These are phyloP conservation scores for Leucosticte australis DNA, from an alignment of 2,113 vertebrate species.

Conservation along the genomic window DNA sequence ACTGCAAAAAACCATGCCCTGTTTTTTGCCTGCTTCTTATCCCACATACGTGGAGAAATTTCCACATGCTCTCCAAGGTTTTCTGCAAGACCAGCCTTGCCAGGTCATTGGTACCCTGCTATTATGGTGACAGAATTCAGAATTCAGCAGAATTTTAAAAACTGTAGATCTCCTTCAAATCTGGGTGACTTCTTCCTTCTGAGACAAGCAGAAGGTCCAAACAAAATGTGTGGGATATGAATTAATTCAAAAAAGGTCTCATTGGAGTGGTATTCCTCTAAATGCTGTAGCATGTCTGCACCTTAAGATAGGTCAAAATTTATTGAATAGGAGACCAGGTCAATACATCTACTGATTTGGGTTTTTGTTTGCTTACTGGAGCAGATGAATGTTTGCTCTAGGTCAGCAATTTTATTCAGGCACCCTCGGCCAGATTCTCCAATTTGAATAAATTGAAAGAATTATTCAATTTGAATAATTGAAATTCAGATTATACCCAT, in stretches of 20 bases:
- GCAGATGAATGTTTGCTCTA: background rate
- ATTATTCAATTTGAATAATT: background rate
- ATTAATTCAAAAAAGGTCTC: background rate
- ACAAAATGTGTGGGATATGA: background rate
- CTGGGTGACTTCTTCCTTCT: background rate
- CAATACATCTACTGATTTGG: background rate
- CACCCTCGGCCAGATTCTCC: background rate
- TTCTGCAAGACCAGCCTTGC: background rate
- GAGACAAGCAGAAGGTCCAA: background rate
- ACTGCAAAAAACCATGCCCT: background rate
- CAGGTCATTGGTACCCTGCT: background rate
- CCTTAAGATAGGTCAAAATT: background rate
- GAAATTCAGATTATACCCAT: background rate
- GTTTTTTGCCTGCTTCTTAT: background rate
- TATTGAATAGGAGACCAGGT: background rate
- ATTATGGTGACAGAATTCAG: background rate
- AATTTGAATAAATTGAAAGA: background rate
- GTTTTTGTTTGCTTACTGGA: background rate
- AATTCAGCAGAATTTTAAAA: background rate
- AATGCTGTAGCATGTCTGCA: background rate
- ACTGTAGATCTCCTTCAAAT: background rate
- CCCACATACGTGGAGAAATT: rapidly evolving
- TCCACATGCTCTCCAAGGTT: background rate
- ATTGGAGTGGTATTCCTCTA: background rate
- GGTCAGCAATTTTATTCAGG: background rate